Evolutionary conservation across 2,888 invertebrate genomes (phyloP).

Genomic region (Napeogenes inachia): DNA sequence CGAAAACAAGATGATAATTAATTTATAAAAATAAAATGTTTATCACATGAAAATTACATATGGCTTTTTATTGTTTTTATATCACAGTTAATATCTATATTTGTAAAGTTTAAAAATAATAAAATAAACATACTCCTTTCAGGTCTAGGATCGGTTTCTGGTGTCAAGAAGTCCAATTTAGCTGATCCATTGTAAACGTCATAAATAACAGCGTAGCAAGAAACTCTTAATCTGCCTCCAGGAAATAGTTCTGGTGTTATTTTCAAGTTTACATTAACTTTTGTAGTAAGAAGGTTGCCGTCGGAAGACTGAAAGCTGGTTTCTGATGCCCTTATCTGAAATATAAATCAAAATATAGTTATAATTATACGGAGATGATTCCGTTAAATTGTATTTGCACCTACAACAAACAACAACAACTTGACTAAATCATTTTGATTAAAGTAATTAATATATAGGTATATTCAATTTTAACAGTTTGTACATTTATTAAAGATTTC

Average conservation of each 20-base stretch:
- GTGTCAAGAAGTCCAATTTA: conserved; percentile 82
- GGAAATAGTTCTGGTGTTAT: conserved; percentile 78
- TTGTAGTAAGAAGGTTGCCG: conserved; percentile 75
- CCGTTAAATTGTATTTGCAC: no score
- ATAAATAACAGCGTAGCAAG: conserved; percentile 83
- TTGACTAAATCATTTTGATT: no score
- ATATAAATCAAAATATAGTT: conserved; percentile 14
- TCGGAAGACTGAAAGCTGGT: conserved; percentile 64
- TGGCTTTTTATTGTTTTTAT: not conserved
- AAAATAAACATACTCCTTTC: conserved; percentile 81
- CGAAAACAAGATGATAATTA: no score
- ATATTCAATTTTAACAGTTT: no score
- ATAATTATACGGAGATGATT: no score
- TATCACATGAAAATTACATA: no score
- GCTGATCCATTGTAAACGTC: conserved; percentile 83
- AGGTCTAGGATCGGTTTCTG: conserved; percentile 86
- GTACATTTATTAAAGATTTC: no score
- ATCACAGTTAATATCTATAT: conserved; percentile 5
- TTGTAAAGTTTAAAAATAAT: not conserved
- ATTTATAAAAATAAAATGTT: no score
- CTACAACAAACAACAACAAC: no score
- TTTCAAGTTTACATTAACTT: conserved; percentile 76
- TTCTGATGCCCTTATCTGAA: conserved; percentile 64
- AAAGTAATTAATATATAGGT: no score
- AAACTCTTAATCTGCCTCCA: conserved; percentile 81